phyloP scores from a whole-genome alignment of 2,888 invertebrate species.

The Phorcus lineatus region DNA sequence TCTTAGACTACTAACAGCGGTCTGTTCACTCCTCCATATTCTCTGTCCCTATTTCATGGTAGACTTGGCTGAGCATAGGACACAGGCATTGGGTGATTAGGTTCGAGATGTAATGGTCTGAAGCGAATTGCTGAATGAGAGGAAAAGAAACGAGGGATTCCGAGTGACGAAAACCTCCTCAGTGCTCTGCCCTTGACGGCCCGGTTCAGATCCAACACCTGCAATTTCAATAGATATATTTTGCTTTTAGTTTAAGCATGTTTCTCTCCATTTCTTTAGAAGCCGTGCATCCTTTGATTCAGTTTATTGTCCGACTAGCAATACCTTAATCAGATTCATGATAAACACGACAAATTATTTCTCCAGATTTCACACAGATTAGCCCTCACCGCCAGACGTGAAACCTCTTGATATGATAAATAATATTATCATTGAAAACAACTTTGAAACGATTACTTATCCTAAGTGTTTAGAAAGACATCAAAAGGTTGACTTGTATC shows the following conservation, averaged over 20 bases:
- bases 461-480: too few relatives aligned
- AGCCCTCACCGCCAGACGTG: too few relatives aligned
- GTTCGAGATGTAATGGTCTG: conserved; percentile 1
- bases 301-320: background rate
- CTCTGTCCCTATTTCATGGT: conserved; percentile 1
- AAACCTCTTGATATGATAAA: background rate
- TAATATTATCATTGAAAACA: background rate
- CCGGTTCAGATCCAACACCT: background rate
- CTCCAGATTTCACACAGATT: background rate
- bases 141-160: background rate
- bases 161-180: background rate
- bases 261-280: background rate
- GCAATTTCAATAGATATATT: conserved; percentile 18
- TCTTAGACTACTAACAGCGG: too few relatives aligned
- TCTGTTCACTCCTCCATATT: too few relatives aligned
- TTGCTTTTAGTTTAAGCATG: background rate
- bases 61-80: background rate
- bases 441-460: too few relatives aligned
- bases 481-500: too few relatives aligned
- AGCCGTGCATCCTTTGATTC: background rate
- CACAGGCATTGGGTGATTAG: background rate
- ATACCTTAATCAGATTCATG: background rate
- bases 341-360: background rate
- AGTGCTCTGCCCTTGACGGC: background rate
- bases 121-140: background rate